Evolutionary conservation across 2,888 invertebrate species (phyloP), one percentile per base, ranked within the genome.

Genomic region (Synanthedon myopaeformis): DNA sequence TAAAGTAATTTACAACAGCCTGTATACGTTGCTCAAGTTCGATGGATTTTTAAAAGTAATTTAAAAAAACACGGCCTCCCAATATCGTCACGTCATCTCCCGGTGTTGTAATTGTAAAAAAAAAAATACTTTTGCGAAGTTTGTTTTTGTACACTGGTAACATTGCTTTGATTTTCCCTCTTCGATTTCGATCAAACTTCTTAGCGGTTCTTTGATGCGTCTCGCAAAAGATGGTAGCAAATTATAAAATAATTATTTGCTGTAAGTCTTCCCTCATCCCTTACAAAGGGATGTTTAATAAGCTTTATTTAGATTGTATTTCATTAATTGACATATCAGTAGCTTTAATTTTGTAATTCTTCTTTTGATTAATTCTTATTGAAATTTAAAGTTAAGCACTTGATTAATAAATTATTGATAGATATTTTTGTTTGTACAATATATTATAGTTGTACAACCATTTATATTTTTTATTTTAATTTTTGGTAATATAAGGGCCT

Each of bases 241-340:
- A 81, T 77, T 75, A 77, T 74, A 80, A 77, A 72, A 77, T 82
- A 82, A 83, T 84, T 83, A 82, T 79, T 78, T 70, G 64, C 66
- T 60, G 71, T 69, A 66, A 56, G 70, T 72, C 71, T 75, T 77
- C 77, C 69, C 67, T 71, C 69, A 69, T 61, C 52, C 53, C 52
- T 51, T 41, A 12, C 35, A 52, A 53, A 54, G 51, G 55, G 49
- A 58, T 50, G n/a, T 58, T 59, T 59, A 62, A 64, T 61, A 56
- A 59, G 57, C 53, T 64, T 63, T 58, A 57, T 60, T 53, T 53
- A 62, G 60, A 61, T 49, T 59, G 56, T 57, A 45, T 62, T 58
- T 57, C 56, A 65, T 67, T 71, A 72, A 74, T 76, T 72, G 67
- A 62, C 60, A 62, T 63, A 59, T 79, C 78, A 78, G 78, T 75